phyloP scores from a whole-genome alignment of 2,113 vertebrate species.

The Strix aluco region DNA sequence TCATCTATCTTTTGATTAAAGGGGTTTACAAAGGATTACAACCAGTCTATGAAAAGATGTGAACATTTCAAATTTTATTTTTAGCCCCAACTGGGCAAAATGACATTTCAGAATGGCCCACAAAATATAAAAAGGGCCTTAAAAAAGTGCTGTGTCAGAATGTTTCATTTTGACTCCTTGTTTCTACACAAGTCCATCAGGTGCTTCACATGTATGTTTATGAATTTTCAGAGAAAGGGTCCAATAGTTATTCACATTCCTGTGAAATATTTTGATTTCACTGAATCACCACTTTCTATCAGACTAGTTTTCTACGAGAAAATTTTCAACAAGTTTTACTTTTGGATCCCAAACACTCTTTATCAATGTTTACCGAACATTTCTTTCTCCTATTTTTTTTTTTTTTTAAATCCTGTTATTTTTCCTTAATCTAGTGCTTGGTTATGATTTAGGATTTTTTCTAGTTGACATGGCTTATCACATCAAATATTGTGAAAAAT shows the following conservation, averaged over 20 bases:
- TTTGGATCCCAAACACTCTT: neutral
- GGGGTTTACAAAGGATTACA: neutral
- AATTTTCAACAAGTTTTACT: neutral
- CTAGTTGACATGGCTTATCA: neutral
- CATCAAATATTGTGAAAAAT: conserved; percentile 17
- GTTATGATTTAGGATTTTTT: neutral
- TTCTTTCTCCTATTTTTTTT: neutral
- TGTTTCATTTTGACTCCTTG: neutral
- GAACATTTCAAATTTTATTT: neutral
- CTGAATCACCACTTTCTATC: neutral
- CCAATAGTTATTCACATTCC: neutral
- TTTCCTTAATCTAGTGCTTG: neutral
- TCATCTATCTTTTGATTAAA: neutral
- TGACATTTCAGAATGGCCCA: neutral
- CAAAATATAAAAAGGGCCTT: neutral
- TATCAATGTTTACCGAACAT: neutral
- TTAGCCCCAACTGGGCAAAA: neutral
- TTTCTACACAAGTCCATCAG: neutral
- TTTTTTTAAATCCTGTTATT: neutral
- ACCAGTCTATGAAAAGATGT: neutral
- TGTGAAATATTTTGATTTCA: neutral
- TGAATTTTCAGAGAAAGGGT: neutral
- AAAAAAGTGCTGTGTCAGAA: neutral
- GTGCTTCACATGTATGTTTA: neutral
- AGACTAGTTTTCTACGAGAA: neutral